Evolutionary conservation across 2,113 vertebrate genomes (phyloP).

Genomic region (Sylvia atricapilla): DNA sequence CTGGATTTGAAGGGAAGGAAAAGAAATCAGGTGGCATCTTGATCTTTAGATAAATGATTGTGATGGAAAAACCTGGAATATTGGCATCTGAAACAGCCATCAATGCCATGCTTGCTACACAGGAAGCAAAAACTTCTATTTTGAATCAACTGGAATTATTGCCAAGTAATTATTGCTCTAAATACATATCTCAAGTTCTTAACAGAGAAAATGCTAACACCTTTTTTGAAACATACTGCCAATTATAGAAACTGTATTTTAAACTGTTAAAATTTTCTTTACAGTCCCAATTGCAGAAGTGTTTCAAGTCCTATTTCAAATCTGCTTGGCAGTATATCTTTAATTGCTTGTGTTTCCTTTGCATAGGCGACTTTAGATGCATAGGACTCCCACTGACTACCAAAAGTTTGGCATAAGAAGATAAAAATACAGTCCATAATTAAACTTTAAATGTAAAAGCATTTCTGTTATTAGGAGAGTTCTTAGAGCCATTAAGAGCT

Average conservation of each 20-base stretch:
- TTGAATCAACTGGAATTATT: neutral
- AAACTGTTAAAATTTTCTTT: neutral
- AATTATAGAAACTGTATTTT: neutral
- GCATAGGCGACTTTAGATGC: neutral
- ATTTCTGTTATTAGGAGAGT: neutral
- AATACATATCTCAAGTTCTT: neutral
- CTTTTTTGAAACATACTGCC: neutral
- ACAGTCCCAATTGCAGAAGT: neutral
- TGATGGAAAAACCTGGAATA: neutral
- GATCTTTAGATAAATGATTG: neutral
- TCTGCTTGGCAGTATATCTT: neutral
- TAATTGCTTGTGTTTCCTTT: neutral
- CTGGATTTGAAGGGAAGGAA: neutral
- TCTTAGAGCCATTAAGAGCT: neutral
- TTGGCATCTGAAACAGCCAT: neutral
- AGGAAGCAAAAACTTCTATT: neutral
- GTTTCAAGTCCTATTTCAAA: neutral
- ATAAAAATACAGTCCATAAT: neutral
- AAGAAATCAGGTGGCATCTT: neutral
- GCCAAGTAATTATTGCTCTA: neutral
- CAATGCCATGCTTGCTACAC: neutral
- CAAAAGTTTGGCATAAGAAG: neutral
- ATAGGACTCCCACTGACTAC: neutral
- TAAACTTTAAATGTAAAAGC: neutral
- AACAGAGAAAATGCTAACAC: neutral